phyloP scores from a whole-genome alignment of 2,888 invertebrate species.

The Tridacna crocea region DNA sequence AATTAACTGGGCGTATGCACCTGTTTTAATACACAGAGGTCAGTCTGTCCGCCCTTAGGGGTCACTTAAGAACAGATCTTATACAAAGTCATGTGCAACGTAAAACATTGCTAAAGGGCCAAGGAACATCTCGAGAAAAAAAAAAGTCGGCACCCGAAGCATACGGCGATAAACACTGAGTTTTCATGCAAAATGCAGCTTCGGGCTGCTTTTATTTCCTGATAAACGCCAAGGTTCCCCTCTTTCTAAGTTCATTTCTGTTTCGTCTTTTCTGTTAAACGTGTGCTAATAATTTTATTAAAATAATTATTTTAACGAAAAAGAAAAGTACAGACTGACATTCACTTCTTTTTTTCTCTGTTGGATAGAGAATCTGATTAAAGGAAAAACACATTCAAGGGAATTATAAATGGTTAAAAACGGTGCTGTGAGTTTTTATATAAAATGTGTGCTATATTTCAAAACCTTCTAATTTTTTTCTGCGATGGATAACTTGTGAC shows the following conservation, averaged over 20 bases:
- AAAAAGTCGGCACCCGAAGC: conserved; percentile 36
- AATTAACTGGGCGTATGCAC: conserved; percentile 12
- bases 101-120: conserved; percentile 10
- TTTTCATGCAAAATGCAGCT: conserved; percentile 58
- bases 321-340: neutral
- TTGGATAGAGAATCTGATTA: too few relatives aligned
- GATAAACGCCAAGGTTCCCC: conserved; percentile 53
- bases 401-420: too few relatives aligned
- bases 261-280: conserved; percentile 41
- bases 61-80: neutral
- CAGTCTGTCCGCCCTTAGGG: neutral
- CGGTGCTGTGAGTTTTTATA: too few relatives aligned
- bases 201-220: conserved; percentile 53
- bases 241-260: conserved; percentile 49
- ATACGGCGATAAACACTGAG: conserved; percentile 47
- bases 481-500: too few relatives aligned
- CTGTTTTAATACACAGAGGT: neutral
- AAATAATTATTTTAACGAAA: neutral
- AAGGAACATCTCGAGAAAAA: conserved; percentile 19
- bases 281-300: conserved; percentile 25
- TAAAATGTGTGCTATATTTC: too few relatives aligned
- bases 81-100: neutral
- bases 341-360: too few relatives aligned
- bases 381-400: too few relatives aligned
- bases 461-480: too few relatives aligned